These are phyloP conservation scores for Oedothorax gibbosus DNA, from an alignment of 1,140 invertebrate species.

Conservation along the genomic window DNA sequence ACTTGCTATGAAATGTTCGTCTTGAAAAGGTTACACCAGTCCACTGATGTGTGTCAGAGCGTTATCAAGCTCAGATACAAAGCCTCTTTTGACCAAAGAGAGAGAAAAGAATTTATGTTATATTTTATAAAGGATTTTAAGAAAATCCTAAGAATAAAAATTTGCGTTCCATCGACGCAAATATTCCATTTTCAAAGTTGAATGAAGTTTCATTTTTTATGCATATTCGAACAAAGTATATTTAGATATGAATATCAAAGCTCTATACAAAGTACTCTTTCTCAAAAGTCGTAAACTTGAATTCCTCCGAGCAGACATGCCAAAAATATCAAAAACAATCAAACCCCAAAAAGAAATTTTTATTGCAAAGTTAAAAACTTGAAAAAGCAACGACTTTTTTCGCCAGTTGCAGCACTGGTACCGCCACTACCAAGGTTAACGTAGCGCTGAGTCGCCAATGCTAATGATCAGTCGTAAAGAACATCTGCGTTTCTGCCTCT, in stretches of 20 bases:
- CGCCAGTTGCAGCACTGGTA: not conserved
- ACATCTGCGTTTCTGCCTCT: conserved; percentile 44
- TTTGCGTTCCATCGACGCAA: too few species aligned
- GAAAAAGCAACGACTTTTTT: conserved; percentile 6
- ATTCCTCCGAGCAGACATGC: not conserved
- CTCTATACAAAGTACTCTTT: not conserved
- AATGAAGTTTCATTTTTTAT: too few species aligned
- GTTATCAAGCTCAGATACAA: too few species aligned
- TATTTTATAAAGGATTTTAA: too few species aligned
- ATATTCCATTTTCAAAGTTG: too few species aligned
- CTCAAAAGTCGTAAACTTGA: not conserved
- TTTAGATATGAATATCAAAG: not conserved
- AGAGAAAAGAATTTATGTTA: too few species aligned
- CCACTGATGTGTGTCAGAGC: too few species aligned
- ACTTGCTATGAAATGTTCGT: too few species aligned
- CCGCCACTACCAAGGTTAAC: conserved; percentile 32
- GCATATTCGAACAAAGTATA: too few species aligned
- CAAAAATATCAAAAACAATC: not conserved
- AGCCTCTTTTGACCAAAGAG: too few species aligned
- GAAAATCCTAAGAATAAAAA: too few species aligned
- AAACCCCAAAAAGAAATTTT: not conserved
- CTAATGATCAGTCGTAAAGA: conserved; percentile 53
- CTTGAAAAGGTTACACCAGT: too few species aligned
- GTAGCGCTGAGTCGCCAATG: conserved; percentile 44
- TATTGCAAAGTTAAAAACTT: conserved; percentile 16